Conservation (phyloP, 2,113 vertebrate species). For the Trachemys scripta region DNA sequence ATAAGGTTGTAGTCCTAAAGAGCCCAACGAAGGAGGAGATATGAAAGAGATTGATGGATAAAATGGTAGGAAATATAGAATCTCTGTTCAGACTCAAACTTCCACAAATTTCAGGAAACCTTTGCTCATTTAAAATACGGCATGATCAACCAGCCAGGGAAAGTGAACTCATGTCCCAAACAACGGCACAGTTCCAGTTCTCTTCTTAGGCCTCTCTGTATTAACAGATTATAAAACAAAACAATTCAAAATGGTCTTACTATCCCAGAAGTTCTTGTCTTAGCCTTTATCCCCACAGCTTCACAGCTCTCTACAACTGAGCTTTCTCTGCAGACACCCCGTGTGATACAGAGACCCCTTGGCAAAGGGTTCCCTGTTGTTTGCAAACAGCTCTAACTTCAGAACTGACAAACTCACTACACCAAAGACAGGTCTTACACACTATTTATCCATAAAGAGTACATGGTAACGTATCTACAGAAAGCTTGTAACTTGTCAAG, state of each 20-base stretch:
- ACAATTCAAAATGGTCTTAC: neutral
- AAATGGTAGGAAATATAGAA: neutral
- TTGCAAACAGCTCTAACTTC: too few relatives aligned
- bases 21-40: accelerated
- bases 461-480: too few relatives aligned
- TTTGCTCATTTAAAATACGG: neutral
- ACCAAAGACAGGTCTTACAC: too few relatives aligned
- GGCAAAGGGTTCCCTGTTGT: too few relatives aligned
- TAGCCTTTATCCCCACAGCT: accelerated
- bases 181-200: neutral
- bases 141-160: neutral
- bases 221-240: neutral
- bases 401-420: too few relatives aligned
- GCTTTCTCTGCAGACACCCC: neutral
- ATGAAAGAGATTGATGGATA: neutral
- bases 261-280: neutral
- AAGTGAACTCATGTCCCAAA: neutral
- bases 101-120: neutral
- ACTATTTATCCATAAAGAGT: too few relatives aligned
- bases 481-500: too few relatives aligned
- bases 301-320: neutral
- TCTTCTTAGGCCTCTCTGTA: neutral
- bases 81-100: accelerated
- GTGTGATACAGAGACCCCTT: too few relatives aligned
- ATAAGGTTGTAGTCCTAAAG: accelerated